Evolutionary conservation across 1,140 invertebrate genomes (phyloP).

Genomic region (Neodiprion lecontei): DNA sequence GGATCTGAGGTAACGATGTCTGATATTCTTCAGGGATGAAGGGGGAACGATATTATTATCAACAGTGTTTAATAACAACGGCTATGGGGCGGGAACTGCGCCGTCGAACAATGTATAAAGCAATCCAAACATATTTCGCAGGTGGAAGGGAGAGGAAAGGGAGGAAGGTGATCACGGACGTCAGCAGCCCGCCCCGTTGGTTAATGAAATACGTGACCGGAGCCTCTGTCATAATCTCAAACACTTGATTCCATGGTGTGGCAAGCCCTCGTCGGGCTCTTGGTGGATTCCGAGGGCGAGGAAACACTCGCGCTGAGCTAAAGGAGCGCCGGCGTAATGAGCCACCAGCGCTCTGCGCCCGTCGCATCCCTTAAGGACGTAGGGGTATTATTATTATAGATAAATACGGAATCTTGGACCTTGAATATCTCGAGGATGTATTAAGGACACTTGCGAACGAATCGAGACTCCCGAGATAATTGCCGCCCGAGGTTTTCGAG

Average conservation of each 20-base stretch:
- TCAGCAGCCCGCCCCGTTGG: slow-evolving; percentile 27
- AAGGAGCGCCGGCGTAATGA: not conserved
- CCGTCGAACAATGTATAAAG: slow-evolving; percentile 32
- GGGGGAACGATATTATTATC: too few species aligned
- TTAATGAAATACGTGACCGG: slow-evolving; percentile 64
- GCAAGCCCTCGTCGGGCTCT: slow-evolving; percentile 17
- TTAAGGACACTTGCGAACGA: too few species aligned
- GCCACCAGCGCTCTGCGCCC: not conserved
- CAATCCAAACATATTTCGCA: slow-evolving; percentile 55
- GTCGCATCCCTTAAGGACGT: too few species aligned
- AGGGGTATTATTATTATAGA: too few species aligned
- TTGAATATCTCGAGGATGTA: too few species aligned
- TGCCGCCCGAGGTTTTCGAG: too few species aligned
- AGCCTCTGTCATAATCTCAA: slow-evolving; percentile 60
- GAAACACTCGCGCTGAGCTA: not conserved
- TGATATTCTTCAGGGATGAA: too few species aligned
- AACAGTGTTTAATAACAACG: too few species aligned
- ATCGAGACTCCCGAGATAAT: not conserved
- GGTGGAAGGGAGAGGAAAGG: slow-evolving; percentile 25
- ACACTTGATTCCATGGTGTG: slow-evolving; percentile 56
- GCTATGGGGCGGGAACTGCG: too few species aligned
- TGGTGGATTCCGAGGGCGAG: not conserved
- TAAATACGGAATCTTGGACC: too few species aligned
- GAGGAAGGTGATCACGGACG: not conserved
- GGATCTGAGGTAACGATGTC: too few species aligned